phyloP scores from a whole-genome alignment of 2,888 invertebrate genomes.

The Dynastes grantii region DNA sequence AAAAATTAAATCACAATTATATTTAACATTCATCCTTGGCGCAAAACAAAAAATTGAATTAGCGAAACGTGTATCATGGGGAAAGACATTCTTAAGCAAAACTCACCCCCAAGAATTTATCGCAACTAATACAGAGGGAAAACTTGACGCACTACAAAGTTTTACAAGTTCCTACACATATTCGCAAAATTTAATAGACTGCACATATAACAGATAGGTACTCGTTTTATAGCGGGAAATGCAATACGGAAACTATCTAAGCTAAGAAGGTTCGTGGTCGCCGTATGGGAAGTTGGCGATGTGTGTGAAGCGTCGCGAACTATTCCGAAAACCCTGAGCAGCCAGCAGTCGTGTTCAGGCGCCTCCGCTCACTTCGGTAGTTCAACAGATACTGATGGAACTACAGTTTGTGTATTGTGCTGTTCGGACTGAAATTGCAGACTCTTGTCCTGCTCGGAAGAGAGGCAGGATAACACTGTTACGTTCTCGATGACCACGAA shows the following conservation, averaged over 20 bases:
- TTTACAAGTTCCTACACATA: not conserved
- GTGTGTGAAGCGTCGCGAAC: not conserved
- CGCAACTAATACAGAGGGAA: not conserved
- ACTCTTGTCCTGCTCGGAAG: not conserved
- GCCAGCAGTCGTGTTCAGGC: not conserved
- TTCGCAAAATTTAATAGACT: not conserved
- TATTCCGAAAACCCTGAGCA: not conserved
- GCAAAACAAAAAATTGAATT: no score
- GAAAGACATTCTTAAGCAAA: no score
- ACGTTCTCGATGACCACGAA: constrained; percentile 9
- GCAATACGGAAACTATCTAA: no score
- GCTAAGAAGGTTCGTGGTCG: not conserved
- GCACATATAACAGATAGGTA: not conserved
- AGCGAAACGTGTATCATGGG: no score
- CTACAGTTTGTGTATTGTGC: not conserved
- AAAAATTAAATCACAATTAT: no score
- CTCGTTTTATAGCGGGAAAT: not conserved
- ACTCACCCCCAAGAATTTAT: not conserved
- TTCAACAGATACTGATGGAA: constrained; percentile 32
- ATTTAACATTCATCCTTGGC: no score
- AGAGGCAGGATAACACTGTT: constrained; percentile 2
- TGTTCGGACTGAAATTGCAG: not conserved
- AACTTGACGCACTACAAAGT: not conserved
- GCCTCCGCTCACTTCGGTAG: constrained; percentile 20
- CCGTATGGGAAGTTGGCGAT: not conserved